Evolutionary conservation across 2,113 vertebrate genomes (phyloP).

Genomic region (Atrichornis clamosus): DNA sequence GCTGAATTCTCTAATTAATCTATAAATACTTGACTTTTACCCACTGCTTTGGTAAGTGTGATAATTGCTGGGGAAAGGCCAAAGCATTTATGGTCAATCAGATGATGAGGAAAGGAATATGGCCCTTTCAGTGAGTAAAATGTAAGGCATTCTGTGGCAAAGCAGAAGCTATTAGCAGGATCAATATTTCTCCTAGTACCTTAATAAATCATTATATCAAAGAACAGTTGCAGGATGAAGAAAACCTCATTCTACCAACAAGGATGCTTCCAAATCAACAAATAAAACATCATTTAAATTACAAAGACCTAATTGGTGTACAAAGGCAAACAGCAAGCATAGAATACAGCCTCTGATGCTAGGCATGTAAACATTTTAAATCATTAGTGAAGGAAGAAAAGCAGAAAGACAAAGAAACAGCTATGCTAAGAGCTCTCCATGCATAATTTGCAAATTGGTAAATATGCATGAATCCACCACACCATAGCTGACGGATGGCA

Average conservation of each 20-base stretch:
- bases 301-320: conserved; percentile 71
- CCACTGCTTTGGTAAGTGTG: conserved; percentile 66
- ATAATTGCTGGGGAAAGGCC: conserved; percentile 75
- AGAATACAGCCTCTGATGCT: conserved; percentile 46
- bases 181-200: conserved; percentile 79
- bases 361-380: conserved; percentile 57
- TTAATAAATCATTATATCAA: conserved; percentile 85
- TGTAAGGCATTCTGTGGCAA: conserved; percentile 76
- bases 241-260: conserved; percentile 67
- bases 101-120: conserved; percentile 71
- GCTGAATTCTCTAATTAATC: conserved; percentile 73
- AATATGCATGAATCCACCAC: conserved; percentile 65
- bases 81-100: conserved; percentile 80
- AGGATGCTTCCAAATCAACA: conserved; percentile 59
- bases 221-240: conserved; percentile 67
- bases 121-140: conserved; percentile 74
- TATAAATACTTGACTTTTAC: conserved; percentile 74
- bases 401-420: conserved; percentile 66
- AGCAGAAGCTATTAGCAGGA: conserved; percentile 79
- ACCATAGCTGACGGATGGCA: conserved; percentile 1
- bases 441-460: conserved; percentile 59
- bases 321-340: conserved; percentile 63
- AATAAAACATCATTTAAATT: conserved; percentile 75
- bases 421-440: conserved; percentile 15
- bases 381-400: conserved; percentile 67